Conservation (phyloP, 2,113 vertebrate genomes). For the Corythaeola cristata region DNA sequence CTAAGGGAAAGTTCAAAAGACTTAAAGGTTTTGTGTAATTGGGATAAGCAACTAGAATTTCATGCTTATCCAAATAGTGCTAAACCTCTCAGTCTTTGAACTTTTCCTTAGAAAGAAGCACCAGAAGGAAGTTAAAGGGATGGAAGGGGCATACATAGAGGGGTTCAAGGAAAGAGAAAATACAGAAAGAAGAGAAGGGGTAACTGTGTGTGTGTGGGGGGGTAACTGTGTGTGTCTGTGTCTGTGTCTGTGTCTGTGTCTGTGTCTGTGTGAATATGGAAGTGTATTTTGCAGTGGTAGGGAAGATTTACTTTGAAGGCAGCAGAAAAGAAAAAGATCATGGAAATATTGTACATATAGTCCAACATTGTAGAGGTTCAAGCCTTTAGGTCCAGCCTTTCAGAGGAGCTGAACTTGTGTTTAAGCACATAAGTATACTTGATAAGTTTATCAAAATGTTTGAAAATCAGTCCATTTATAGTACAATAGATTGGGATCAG, state of each 20-base stretch:
- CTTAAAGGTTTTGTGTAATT: not conserved
- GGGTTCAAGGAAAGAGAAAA: not conserved
- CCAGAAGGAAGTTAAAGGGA: not conserved
- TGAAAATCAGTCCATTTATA: not conserved
- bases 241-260: not conserved
- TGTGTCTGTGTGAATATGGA: not conserved
- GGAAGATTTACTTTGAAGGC: not conserved
- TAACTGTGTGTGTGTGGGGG: not conserved
- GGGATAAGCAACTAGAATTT: constrained; percentile 52
- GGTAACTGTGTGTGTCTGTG: not conserved
- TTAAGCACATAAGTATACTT: not conserved
- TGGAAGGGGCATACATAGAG: not conserved
- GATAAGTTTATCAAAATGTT: not conserved
- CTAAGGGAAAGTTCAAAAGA: constrained; percentile 56
- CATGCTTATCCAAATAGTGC: constrained; percentile 26
- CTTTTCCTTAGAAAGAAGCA: not conserved
- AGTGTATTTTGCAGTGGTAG: not conserved
- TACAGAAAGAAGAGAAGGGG: not conserved
- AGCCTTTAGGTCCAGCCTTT: not conserved
- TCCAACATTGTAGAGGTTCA: not conserved
- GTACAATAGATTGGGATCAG: not conserved
- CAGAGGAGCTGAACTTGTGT: not conserved
- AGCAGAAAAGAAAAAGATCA: not conserved
- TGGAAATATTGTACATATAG: not conserved
- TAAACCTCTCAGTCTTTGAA: constrained; percentile 43